Percentiles rank a stretch among this genome's conserved stretches.
phyloP scores from a whole-genome alignment of 2,888 invertebrate species.

The Neocrepidodera transversa region DNA sequence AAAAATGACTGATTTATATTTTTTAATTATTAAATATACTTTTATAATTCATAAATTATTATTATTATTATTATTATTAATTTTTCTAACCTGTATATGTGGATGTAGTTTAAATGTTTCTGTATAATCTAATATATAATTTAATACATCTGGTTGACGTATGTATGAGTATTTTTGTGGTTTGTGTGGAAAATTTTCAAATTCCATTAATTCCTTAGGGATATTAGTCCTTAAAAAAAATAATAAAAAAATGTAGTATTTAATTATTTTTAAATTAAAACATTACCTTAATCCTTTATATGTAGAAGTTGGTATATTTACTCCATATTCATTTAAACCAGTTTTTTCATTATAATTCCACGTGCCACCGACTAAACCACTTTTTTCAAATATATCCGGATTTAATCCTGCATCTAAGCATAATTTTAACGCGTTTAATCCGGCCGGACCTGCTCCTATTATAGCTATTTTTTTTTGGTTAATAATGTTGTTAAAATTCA shows the following conservation, averaged over 20 bases:
- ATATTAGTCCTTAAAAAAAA: conserved; percentile 69
- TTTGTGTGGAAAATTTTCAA: conserved; percentile 73
- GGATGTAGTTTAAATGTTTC: conserved; percentile 68
- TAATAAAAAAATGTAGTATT: no score
- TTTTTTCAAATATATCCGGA: conserved; percentile 74
- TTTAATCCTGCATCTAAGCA: conserved; percentile 60
- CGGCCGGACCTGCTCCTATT: conserved; percentile 49
- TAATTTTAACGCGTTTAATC: conserved; percentile 44
- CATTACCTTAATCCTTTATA: conserved; percentile 75
- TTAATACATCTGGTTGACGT: conserved; percentile 70
- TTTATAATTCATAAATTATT: not conserved
- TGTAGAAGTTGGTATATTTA: conserved; percentile 81
- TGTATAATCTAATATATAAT: conserved; percentile 74
- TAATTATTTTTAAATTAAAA: no score
- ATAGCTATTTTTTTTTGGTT: conserved; percentile 50
- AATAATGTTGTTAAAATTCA: no score
- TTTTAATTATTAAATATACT: conserved; percentile 38
- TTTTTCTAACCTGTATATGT: conserved; percentile 67
- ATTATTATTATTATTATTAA: not conserved
- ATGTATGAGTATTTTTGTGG: conserved; percentile 71
- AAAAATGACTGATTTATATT: no score
- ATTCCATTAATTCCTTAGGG: conserved; percentile 83
- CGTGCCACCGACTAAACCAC: conserved; percentile 75
- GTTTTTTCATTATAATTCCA: conserved; percentile 75
- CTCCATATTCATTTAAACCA: conserved; percentile 69